These are phyloP conservation scores for Paramisgurnus dabryanus DNA, from an alignment of 2,113 vertebrate species.

Conservation along the genomic window DNA sequence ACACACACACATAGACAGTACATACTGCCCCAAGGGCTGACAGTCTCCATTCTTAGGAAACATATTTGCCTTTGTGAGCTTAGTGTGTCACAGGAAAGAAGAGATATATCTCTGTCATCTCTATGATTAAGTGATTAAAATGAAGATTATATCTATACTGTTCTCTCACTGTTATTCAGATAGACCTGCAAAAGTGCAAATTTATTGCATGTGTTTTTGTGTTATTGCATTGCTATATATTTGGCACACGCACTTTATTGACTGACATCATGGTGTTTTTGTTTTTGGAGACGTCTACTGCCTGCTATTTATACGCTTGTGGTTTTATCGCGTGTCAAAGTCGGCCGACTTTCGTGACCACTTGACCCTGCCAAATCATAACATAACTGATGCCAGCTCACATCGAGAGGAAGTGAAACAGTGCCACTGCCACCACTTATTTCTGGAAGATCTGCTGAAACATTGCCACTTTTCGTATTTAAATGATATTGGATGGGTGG, in stretches of 20 bases:
- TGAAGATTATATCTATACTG: not conserved
- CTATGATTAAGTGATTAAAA: not conserved
- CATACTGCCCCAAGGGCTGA: not conserved
- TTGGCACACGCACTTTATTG: not conserved
- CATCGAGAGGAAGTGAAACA: slow-evolving; percentile 33
- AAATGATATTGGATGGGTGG: not conserved
- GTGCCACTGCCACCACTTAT: not conserved
- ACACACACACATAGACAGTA: slow-evolving; percentile 14
- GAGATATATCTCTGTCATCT: slow-evolving; percentile 1
- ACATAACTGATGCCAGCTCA: slow-evolving; percentile 10
- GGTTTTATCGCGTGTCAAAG: slow-evolving; percentile 32
- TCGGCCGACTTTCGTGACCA: not conserved
- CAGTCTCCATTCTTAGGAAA: slow-evolving; percentile 41
- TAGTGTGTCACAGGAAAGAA: slow-evolving; percentile 22
- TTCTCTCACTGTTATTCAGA: not conserved
- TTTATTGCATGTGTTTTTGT: not conserved
- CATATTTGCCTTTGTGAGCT: slow-evolving; percentile 31
- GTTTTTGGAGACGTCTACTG: not conserved
- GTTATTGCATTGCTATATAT: no score
- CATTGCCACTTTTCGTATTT: not conserved
- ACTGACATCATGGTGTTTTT: not conserved
- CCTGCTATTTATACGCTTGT: slow-evolving; percentile 15
- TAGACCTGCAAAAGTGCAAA: not conserved
- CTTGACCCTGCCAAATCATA: slow-evolving; percentile 13
- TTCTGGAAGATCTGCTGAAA: not conserved